phyloP scores from a whole-genome alignment of 2,113 vertebrate genomes.

The Atlantisia rogersi region DNA sequence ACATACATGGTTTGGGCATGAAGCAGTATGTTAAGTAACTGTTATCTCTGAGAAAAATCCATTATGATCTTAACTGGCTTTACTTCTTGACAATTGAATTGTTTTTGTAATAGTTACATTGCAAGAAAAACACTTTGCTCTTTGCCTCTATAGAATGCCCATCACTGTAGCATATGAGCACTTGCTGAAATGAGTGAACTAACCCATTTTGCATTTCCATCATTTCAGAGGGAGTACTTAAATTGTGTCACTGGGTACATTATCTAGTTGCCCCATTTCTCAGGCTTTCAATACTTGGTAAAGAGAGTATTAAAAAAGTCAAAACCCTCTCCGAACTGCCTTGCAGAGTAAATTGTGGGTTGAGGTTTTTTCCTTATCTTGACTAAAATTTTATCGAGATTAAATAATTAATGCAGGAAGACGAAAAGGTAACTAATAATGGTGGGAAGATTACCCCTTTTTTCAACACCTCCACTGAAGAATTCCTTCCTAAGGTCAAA shows the following conservation, averaged over 20 bases:
- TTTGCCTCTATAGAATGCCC: neutral
- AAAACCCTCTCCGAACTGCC: neutral
- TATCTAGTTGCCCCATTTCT: neutral
- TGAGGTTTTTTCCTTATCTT: neutral
- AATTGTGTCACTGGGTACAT: accelerated
- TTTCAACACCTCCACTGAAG: neutral
- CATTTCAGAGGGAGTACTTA: neutral
- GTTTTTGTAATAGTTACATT: neutral
- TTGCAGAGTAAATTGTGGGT: neutral
- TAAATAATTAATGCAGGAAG: neutral
- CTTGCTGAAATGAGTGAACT: neutral
- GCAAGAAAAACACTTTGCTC: neutral
- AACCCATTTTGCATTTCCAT: neutral
- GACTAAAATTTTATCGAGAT: neutral
- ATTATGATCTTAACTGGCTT: neutral
- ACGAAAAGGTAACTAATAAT: neutral
- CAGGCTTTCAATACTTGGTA: neutral
- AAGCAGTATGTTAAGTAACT: neutral
- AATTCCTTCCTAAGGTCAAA: neutral
- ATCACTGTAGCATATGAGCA: neutral
- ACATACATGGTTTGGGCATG: neutral
- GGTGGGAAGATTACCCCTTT: neutral
- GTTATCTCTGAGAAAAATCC: neutral
- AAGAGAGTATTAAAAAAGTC: neutral
- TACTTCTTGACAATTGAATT: neutral